phyloP scores from a whole-genome alignment of 2,797 vertebrate species.

The Moxostoma hubbsi region DNA sequence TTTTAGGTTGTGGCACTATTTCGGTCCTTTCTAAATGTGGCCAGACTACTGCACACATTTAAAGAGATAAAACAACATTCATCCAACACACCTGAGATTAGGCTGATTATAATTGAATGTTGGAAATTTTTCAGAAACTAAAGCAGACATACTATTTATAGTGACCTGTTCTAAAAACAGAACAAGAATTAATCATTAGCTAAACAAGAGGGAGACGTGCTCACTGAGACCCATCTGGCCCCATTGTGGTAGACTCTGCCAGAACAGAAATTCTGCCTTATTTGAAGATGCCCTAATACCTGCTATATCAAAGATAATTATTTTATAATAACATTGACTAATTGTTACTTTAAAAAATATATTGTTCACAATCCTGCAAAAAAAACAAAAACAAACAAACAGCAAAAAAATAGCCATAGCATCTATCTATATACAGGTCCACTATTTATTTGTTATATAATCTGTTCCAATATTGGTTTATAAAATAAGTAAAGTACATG shows the following conservation, averaged over 20 bases:
- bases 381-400: too few species aligned
- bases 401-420: too few species aligned
- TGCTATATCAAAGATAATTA: background rate
- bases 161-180: constrained; percentile 51
- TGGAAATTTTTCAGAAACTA: constrained; percentile 54
- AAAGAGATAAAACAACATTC: constrained; percentile 51
- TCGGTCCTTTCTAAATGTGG: constrained; percentile 54
- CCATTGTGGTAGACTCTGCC: background rate
- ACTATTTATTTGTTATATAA: constrained; percentile 7
- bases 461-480: constrained; percentile 3
- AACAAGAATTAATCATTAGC: constrained; percentile 58
- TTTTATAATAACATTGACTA: background rate
- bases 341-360: background rate
- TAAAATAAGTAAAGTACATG: background rate
- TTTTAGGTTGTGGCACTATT: constrained; percentile 56
- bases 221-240: constrained; percentile 40
- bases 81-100: constrained; percentile 52
- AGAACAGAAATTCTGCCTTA: constrained; percentile 3
- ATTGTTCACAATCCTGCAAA: too few species aligned
- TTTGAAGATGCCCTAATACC: background rate
- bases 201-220: constrained; percentile 46
- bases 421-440: too few species aligned
- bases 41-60: constrained; percentile 47
- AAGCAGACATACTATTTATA: constrained; percentile 56
- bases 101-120: constrained; percentile 40